phyloP scores from a whole-genome alignment of 2,113 vertebrate species.

The Pygoscelis antarcticus region DNA sequence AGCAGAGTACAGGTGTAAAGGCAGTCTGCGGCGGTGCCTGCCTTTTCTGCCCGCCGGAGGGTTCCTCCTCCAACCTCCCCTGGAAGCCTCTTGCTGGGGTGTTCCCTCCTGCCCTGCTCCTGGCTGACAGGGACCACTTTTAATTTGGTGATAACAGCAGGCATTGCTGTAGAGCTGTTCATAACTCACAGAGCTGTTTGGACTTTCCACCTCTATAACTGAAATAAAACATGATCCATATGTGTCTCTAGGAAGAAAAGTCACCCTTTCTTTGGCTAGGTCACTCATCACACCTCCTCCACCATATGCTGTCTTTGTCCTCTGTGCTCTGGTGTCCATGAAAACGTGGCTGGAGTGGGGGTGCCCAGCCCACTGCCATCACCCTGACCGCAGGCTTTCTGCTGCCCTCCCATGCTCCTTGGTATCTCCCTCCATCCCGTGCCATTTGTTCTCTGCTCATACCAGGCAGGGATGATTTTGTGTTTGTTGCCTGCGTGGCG shows the following conservation, averaged over 20 bases:
- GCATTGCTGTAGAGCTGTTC: not conserved
- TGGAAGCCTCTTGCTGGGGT: not conserved
- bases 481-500: not conserved
- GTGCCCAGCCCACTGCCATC: not conserved
- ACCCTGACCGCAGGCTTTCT: not conserved
- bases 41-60: fast-evolving
- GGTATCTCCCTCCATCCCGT: not conserved
- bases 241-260: not conserved
- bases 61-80: not conserved
- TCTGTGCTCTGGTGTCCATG: not conserved
- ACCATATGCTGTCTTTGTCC: not conserved
- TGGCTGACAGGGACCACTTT: not conserved
- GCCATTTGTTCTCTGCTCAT: not conserved
- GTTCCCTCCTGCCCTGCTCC: not conserved
- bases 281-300: not conserved
- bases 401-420: not conserved
- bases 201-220: not conserved
- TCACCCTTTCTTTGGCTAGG: not conserved
- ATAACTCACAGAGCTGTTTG: not conserved
- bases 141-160: not conserved
- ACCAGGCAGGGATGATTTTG: not conserved
- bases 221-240: not conserved
- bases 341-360: fast-evolving
- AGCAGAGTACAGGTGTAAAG: not conserved
- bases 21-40: not conserved